phyloP scores from a whole-genome alignment of 1,140 invertebrate species.

The Pollicipes pollicipes region DNA sequence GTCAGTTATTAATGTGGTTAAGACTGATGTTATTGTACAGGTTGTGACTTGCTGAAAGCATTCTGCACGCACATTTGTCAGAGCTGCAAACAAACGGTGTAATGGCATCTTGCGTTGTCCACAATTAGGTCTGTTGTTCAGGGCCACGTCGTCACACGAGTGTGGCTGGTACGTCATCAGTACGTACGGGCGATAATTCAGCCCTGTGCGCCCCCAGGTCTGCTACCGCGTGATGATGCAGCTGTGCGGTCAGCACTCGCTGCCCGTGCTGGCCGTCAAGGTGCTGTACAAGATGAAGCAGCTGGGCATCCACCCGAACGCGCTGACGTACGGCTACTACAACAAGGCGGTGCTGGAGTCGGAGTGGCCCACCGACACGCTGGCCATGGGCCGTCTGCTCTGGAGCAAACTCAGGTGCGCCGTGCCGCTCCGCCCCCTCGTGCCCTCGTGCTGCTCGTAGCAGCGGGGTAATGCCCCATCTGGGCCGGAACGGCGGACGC shows the following conservation, averaged over 20 bases:
- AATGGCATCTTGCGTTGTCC: constrained; percentile 12
- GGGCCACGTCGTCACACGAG: constrained; percentile 6
- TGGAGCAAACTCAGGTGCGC: constrained; percentile 34
- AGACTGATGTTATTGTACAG: no score
- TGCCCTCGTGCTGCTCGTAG: no score
- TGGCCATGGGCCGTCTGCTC: no score
- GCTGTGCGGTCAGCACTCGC: constrained; percentile 81
- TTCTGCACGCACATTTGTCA: not conserved
- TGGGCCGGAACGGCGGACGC: no score
- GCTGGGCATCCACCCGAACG: constrained; percentile 34
- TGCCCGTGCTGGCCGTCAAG: constrained; percentile 86
- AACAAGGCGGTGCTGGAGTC: constrained; percentile 23
- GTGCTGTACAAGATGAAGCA: constrained; percentile 88
- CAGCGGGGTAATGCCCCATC: no score
- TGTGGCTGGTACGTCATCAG: no score
- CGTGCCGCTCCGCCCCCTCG: no score
- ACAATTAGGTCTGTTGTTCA: constrained; percentile 15
- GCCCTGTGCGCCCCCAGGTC: constrained; percentile 36
- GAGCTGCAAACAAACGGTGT: not conserved
- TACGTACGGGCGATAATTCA: constrained; percentile 11
- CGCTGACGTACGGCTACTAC: no score
- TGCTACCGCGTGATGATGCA: constrained; percentile 98
- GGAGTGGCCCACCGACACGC: constrained; percentile 32
- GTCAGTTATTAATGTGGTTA: no score
- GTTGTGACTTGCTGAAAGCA: no score